A percentile compares a stretch with the other conserved stretches of the same genome.
Evolutionary conservation across 1,140 invertebrate species (phyloP).

Genomic region (Hirudo medicinalis): DNA sequence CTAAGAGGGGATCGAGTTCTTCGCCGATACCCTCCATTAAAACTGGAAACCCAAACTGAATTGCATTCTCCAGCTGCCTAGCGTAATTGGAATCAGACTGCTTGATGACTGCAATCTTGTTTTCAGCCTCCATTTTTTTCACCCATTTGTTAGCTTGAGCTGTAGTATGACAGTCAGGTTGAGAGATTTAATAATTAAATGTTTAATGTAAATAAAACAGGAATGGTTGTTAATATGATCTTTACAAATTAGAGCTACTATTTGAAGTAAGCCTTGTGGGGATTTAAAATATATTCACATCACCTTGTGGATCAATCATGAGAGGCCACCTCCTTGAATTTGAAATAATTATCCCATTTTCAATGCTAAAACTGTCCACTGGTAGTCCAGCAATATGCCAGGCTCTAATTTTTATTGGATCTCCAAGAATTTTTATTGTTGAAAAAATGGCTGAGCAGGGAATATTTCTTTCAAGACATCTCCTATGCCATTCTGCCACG

Average conservation of each 20-base stretch:
- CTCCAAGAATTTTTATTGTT: conserved; percentile 37
- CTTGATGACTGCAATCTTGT: conserved; percentile 39
- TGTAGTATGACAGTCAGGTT: conserved; percentile 21
- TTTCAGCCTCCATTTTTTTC: conserved; percentile 63
- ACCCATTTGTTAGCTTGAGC: conserved; percentile 61
- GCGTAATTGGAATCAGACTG: conserved; percentile 40
- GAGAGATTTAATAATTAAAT: no score
- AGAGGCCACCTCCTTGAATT: conserved; percentile 42
- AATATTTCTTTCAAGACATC: conserved; percentile 35
- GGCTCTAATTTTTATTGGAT: conserved; percentile 40
- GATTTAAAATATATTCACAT: neutral
- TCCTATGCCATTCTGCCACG: conserved; percentile 34
- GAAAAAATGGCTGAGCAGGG: conserved; percentile 40
- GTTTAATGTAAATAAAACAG: no score
- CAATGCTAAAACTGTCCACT: conserved; percentile 41
- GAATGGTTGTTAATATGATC: no score
- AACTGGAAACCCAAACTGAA: conserved; percentile 41
- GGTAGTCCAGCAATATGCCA: conserved; percentile 43
- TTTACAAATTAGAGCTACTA: neutral
- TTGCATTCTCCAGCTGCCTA: conserved; percentile 39
- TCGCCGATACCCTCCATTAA: conserved; percentile 42
- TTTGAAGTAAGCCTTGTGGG: neutral
- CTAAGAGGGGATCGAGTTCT: conserved; percentile 41
- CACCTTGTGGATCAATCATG: conserved; percentile 43
- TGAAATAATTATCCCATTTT: conserved; percentile 42